Percentiles rank a stretch among this genome's conserved stretches.
Conservation (phyloP, 2,113 vertebrate species). For the Fregata magnificens region DNA sequence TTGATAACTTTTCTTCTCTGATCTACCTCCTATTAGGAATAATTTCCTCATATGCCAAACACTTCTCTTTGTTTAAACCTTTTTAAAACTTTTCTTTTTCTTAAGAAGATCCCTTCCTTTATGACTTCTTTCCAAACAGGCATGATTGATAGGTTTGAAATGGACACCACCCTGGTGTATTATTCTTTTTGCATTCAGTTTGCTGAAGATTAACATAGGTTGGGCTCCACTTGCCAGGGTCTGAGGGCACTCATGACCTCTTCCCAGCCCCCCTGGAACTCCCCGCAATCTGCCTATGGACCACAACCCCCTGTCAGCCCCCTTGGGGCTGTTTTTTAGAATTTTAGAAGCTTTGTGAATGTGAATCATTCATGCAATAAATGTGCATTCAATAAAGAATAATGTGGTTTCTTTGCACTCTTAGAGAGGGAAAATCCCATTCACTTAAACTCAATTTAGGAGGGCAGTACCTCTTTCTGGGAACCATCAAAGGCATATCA, state of each 20-base stretch:
- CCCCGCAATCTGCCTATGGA: too few relatives aligned
- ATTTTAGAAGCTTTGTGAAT: neutral
- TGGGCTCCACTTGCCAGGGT: neutral
- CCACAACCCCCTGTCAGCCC: fast-evolving
- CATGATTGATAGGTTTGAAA: neutral
- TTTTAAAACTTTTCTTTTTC: neutral
- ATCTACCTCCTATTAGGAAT: neutral
- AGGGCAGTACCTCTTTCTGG: neutral
- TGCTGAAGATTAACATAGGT: neutral
- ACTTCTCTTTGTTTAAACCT: neutral
- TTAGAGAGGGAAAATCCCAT: neutral
- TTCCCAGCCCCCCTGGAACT: neutral
- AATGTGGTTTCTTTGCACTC: neutral
- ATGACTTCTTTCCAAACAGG: neutral
- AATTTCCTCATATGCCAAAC: neutral
- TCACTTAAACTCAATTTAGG: neutral
- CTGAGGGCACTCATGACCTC: neutral
- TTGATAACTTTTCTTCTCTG: neutral
- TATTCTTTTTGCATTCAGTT: neutral
- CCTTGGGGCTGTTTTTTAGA: neutral
- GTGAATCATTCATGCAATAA: neutral
- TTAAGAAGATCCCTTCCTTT: neutral
- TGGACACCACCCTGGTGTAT: fast-evolving
- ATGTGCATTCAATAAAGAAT: neutral
- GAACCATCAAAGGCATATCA: neutral